Base-by-base conservation (phyloP, 2,113 vertebrate species). In the Jaculus jaculus region DNA sequence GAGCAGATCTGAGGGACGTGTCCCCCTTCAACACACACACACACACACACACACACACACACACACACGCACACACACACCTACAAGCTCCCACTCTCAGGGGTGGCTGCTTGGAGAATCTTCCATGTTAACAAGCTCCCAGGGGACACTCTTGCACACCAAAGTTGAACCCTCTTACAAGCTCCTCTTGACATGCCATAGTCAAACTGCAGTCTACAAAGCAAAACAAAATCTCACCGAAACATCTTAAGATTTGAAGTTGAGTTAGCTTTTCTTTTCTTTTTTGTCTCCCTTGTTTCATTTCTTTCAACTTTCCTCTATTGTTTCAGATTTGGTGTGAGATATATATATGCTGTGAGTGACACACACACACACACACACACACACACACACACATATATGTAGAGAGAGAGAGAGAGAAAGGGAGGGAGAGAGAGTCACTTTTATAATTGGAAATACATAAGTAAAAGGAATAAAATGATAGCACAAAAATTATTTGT, bases 111-210 rank as follows among this genome's bases (percentile, higher is more conserved):
- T n/a, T 39, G n/a, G 79, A 82, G 65, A 72, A 20, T 58, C 78
- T 77, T 84, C 66, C 7, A n/a, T 51, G 63, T 90, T 92, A 93
- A 95, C 86, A 77, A 84, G 92, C 92, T 83, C 89, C 95, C 86
- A 24, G 28, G 77, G 77, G 61, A 20, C 6, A 30, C 66, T 37
- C 73, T 24, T 5, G 3, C 16, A 5, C n/a, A 5, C 87, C 18
- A 4, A 86, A 60, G 42, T 39, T 47, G 71, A 24, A 71, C 72
- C 32, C 42, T 9, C 21, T 30, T 68, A 1, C 23, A 16, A 23
- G 21, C n/a, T 32, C 51, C 28, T 0, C 20, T 86, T 61, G 90
- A 83, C 37, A 74, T 7, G 39, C 23, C 34, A 37, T 74, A 82
- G 10, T 77, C 83, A 39, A n/a, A 86, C 32, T 80, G 75, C 91